These are phyloP conservation scores for Brachyhypopomus occidentalis DNA, from an alignment of 2,113 vertebrate genomes.

Conservation along the genomic window DNA sequence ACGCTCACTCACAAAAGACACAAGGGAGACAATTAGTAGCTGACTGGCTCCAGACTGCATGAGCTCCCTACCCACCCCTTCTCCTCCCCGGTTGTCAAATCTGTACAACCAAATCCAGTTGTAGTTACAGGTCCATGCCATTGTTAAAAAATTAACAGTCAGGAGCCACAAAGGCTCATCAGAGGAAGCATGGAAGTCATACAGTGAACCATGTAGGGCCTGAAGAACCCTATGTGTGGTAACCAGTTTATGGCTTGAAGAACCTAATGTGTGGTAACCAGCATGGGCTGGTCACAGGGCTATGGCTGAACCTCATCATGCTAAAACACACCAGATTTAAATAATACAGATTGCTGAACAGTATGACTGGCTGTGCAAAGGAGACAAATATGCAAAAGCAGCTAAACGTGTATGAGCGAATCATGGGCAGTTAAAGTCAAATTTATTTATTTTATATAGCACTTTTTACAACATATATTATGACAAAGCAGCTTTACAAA, in stretches of 20 bases:
- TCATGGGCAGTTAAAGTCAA: slow-evolving; percentile 25
- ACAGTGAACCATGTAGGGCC: slow-evolving; percentile 58
- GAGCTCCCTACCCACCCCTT: slow-evolving; percentile 28
- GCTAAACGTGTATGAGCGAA: too few relatives aligned
- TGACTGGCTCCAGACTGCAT: slow-evolving; percentile 49
- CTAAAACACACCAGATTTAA: slow-evolving; percentile 78
- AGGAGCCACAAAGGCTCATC: slow-evolving; percentile 59
- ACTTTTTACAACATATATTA: too few relatives aligned
- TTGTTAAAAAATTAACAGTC: slow-evolving; percentile 69
- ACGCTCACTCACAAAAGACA: slow-evolving; percentile 25
- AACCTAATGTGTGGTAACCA: slow-evolving; percentile 66
- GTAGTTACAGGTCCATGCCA: slow-evolving; percentile 45
- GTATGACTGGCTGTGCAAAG: slow-evolving; percentile 62
- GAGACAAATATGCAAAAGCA: too few relatives aligned
- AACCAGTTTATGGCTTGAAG: slow-evolving; percentile 67
- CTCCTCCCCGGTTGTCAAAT: slow-evolving; percentile 35
- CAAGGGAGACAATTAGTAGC: slow-evolving; percentile 73
- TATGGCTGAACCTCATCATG: slow-evolving; percentile 69
- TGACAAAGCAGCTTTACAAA: too few relatives aligned
- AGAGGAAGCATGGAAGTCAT: slow-evolving; percentile 66
- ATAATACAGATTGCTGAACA: slow-evolving; percentile 75
- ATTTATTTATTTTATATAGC: too few relatives aligned
- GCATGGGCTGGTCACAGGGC: slow-evolving; percentile 61
- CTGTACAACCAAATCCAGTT: slow-evolving; percentile 64
- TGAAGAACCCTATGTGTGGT: slow-evolving; percentile 63